Base-by-base conservation (phyloP, 1,140 invertebrate species). In the Oryzaephilus surinamensis region DNA sequence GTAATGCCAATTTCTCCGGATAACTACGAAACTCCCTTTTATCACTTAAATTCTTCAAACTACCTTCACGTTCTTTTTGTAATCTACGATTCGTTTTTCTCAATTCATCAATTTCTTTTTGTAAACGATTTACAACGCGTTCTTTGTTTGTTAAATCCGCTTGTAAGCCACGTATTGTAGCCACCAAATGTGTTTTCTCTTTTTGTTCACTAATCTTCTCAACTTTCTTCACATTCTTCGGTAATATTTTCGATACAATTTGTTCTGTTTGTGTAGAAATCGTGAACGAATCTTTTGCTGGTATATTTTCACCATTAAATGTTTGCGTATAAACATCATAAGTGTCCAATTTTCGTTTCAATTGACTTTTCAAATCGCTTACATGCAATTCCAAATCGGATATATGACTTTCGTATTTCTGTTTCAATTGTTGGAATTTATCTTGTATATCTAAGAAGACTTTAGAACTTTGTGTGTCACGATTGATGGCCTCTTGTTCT, bases 151-250 rank as follows among this genome's bases (percentile, higher is more conserved):
- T 66, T 23, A 85, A 46, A 54, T 86, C 83, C 0, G 75, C 55
- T 54, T 84, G 79, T 43, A 86, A 62, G 1, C 81, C 81, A 32
- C 83, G 71, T 52, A 87, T 81, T 0, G 82, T 84, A 0, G 82
- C 81, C 8, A 84, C 57, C 6, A 86, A 61, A 62, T 86, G 80
- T 3, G 76, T 67, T 41, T 87, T 81, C 48, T 83, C 79, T 57
- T 81, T 82, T 0, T 49, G 42, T 32, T 45, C 49, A 32, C 30
- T 15, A 13, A 33, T 35, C 29, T 41, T 52, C 37, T 16, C 29
- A 31, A 11, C 24, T 19, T 45, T 43, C n/a, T n/a, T n/a, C n/a
- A n/a, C n/a, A 4, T 11, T 37, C 17, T 23, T 42, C 43, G 3
- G 20, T 30, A 33, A 21, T 13, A 40, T 43, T 12, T 10, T 31